Conservation (phyloP, 2,888 invertebrate genomes). For the Tinea semifulvella region DNA sequence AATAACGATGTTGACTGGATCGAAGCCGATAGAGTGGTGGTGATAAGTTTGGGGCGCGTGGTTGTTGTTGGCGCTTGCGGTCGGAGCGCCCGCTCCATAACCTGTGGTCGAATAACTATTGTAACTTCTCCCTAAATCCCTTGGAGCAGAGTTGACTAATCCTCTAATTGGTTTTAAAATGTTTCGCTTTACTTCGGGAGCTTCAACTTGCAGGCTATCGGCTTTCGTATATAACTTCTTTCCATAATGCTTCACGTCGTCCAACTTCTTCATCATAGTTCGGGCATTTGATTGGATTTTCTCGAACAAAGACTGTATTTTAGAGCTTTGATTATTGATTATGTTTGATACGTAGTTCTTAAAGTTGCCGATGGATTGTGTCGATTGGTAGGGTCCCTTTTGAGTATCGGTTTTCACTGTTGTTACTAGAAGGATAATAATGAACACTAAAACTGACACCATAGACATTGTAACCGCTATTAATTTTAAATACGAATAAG, state of each 20-base stretch:
- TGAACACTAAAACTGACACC: constrained; percentile 34
- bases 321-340: constrained; percentile 49
- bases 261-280: constrained; percentile 41
- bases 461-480: constrained; percentile 54
- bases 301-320: constrained; percentile 42
- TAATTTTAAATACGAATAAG: constrained; percentile 26
- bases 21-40: constrained; percentile 61
- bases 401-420: constrained; percentile 34
- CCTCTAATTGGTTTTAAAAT: background rate
- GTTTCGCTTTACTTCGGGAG: constrained; percentile 16
- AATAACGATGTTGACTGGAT: constrained; percentile 58
- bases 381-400: constrained; percentile 24
- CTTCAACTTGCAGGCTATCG: constrained; percentile 14
- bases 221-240: constrained; percentile 8
- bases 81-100: constrained; percentile 36
- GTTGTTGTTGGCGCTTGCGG: constrained; percentile 26
- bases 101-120: constrained; percentile 37
- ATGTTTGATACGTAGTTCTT: constrained; percentile 42
- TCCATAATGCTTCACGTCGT: constrained; percentile 32
- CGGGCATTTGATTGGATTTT: constrained; percentile 51
- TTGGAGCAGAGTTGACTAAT: background rate
- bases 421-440: constrained; percentile 34
- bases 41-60: constrained; percentile 44
- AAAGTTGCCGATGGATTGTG: constrained; percentile 32
- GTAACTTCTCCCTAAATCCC: constrained; percentile 33